A percentile compares a stretch with the other conserved stretches of the same genome.
Evolutionary conservation across 1,140 invertebrate species (phyloP).

Genomic region (Linepithema humile): DNA sequence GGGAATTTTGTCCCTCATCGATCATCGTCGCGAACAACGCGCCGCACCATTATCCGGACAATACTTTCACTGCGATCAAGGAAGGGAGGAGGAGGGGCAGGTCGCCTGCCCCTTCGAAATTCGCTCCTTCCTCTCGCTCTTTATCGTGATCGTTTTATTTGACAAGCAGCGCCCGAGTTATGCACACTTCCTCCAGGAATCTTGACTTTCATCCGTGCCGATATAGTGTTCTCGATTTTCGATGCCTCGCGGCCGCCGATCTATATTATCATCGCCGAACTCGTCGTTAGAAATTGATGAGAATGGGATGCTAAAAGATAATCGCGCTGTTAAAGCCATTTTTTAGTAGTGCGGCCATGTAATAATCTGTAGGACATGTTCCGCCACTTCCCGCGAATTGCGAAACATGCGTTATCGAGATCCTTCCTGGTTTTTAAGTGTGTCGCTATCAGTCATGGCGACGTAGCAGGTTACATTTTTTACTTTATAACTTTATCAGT

Average conservation of each 20-base stretch:
- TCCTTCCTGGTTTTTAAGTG: not conserved
- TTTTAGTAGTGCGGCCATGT: conserved; percentile 16
- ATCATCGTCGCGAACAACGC: not conserved
- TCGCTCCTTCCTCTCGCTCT: conserved; percentile 22
- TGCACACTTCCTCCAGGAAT: conserved; percentile 67
- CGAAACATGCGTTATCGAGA: conserved; percentile 26
- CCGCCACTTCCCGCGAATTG: conserved; percentile 10
- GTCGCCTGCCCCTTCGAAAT: conserved; percentile 38
- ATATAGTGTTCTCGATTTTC: conserved; percentile 34
- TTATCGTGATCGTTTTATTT: conserved; percentile 67
- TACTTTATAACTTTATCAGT: not conserved
- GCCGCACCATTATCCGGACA: conserved; percentile 27
- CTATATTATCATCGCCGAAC: conserved; percentile 38
- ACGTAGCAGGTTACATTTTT: not conserved
- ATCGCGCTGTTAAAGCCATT: conserved; percentile 26
- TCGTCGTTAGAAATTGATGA: conserved; percentile 51
- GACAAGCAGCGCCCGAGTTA: conserved; percentile 67
- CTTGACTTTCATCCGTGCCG: conserved; percentile 28
- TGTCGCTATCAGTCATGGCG: not conserved
- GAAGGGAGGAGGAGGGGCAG: not conserved
- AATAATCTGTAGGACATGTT: conserved; percentile 12
- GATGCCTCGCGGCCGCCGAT: conserved; percentile 18
- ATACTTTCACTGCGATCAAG: conserved; percentile 46
- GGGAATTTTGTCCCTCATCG: conserved; percentile 60
- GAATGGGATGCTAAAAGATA: conserved; percentile 10